Base-by-base conservation (phyloP, 2,113 vertebrate species). In the Tenebrosternarchus preto region DNA sequence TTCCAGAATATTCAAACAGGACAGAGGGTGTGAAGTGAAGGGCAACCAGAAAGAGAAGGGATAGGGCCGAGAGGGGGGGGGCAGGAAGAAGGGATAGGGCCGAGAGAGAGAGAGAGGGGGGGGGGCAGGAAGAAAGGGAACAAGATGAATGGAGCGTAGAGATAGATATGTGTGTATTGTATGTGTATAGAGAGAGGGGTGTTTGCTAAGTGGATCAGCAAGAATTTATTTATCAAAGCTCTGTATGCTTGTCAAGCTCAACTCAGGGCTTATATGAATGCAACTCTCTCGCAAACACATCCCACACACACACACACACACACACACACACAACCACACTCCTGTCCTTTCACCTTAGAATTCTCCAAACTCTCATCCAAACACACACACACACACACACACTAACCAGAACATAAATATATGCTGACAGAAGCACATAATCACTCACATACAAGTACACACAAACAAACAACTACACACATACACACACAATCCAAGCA, bases 401-500 rank as follows among this genome's bases (percentile, higher is more conserved):
- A 78, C 20, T 29, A 12, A 61, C 36, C 55, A 29, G 22, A 27
- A 63, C 70, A 55, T 69, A 81, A 59, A 4, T 36, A 36, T 36
- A 4, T 7, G 7, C 36, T 7, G 7, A 75, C 68, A 81, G 24
- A 39, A 46, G 5, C 7, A 50, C 29, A 69, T 33, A 76, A 73
- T 73, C 60, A 76, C 43, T 39, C 68, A 77, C 46, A 74, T 66
- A 70, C 67, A 72, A 25, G 63, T 43, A 69, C 46, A 73, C 24
- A 77, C 69, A 68, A 22, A 64, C 59, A 57, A 29, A 57, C 73
- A 78, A 64, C 63, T 53, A 25, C 61, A 77, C 68, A 36, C 70
- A 78, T 46, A 68, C 17, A 55, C 15, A 55, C 67, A 81, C 25
- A 72, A 69, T 27, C 20, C 43, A 75, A 70, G 66, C 78, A 81